These are phyloP conservation scores for Pyrgilauda ruficollis DNA, from an alignment of 2,113 vertebrate species.

Conservation along the genomic window DNA sequence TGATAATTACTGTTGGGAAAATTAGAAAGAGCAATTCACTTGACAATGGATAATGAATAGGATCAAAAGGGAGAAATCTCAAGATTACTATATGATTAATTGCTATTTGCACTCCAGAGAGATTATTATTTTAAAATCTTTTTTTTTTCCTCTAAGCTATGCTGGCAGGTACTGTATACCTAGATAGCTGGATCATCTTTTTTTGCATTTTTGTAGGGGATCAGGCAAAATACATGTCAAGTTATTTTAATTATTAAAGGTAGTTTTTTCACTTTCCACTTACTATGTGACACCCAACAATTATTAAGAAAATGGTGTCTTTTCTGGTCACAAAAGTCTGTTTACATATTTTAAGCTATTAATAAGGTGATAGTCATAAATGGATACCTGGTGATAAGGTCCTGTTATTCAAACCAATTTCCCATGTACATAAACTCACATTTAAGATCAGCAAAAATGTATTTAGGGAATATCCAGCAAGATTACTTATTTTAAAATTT, in stretches of 20 bases:
- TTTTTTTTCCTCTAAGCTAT: background rate
- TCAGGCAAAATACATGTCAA: background rate
- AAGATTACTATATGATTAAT: background rate
- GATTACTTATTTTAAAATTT: background rate
- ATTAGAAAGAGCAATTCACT: background rate
- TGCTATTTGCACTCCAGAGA: background rate
- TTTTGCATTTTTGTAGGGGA: background rate
- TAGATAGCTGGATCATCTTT: background rate
- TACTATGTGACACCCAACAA: background rate
- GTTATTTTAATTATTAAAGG: background rate
- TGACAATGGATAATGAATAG: background rate
- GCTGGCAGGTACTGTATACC: background rate
- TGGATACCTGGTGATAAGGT: background rate
- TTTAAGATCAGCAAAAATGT: background rate
- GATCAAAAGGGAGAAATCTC: conserved; percentile 4
- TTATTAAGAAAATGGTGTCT: background rate
- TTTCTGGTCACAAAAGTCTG: background rate
- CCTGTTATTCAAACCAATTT: background rate
- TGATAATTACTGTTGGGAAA: background rate
- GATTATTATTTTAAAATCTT: conserved; percentile 24
- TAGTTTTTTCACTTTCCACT: background rate
- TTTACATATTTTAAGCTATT: background rate
- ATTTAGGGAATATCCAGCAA: background rate
- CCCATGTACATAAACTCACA: background rate
- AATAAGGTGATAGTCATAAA: background rate